phyloP scores from a whole-genome alignment of 2,113 vertebrate genomes.

The Lepus americanus region DNA sequence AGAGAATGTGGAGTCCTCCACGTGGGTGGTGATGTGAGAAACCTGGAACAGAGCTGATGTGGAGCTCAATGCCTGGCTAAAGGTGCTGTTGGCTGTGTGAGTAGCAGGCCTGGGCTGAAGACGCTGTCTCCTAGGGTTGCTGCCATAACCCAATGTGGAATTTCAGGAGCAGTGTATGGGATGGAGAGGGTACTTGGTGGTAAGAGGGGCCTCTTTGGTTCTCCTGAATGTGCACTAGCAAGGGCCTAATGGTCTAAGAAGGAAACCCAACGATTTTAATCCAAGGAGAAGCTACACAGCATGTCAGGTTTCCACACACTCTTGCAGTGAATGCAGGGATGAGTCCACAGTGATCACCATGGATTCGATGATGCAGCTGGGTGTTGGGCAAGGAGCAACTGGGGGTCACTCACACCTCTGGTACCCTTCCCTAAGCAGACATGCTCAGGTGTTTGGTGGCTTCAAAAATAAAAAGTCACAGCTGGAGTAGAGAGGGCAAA shows the following conservation, averaged over 20 bases:
- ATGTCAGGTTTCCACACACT: neutral
- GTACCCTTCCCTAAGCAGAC: neutral
- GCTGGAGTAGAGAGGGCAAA: neutral
- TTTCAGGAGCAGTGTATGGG: neutral
- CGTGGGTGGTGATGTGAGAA: neutral
- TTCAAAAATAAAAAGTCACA: neutral
- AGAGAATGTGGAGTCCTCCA: neutral
- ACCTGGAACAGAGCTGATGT: neutral
- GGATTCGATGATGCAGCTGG: neutral
- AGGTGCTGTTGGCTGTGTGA: neutral
- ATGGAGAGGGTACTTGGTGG: neutral
- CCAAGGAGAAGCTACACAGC: neutral
- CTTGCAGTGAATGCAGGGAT: neutral
- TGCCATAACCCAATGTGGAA: neutral
- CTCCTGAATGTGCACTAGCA: neutral
- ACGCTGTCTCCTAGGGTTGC: accelerated
- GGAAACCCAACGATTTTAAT: too few relatives aligned
- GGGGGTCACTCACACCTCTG: neutral
- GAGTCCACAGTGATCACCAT: neutral
- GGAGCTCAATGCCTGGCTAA: neutral
- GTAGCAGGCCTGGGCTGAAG: neutral
- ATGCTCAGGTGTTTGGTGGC: neutral
- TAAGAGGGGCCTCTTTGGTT: neutral
- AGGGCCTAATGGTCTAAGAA: neutral
- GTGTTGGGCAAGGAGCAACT: neutral